phyloP scores from a whole-genome alignment of 2,113 vertebrate species.

The Protobothrops flavoviridis region DNA sequence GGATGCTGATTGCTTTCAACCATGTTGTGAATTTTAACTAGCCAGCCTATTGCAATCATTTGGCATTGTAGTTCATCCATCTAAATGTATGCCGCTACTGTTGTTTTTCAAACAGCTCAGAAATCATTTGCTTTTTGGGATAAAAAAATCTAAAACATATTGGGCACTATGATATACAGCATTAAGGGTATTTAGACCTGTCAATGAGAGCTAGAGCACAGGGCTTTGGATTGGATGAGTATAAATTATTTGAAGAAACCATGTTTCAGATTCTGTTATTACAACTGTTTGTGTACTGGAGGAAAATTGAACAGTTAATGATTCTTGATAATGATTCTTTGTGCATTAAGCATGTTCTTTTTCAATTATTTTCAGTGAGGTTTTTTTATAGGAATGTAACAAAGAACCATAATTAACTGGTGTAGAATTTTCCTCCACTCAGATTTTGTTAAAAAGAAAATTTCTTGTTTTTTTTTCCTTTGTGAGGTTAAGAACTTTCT shows the following conservation, averaged over 20 bases:
- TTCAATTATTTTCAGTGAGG: background rate
- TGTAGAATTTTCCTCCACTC: background rate
- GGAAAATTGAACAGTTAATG: background rate
- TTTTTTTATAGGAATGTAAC: background rate
- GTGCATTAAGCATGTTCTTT: background rate
- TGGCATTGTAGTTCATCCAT: background rate
- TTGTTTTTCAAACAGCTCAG: background rate
- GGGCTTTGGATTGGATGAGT: background rate
- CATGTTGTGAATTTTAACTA: conserved; percentile 18
- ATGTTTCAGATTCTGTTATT: background rate
- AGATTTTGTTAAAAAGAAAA: background rate
- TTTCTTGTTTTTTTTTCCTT: background rate
- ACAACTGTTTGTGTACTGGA: background rate
- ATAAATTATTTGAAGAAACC: background rate
- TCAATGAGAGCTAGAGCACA: background rate
- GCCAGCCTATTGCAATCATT: background rate
- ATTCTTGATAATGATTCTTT: background rate
- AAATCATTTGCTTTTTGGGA: background rate
- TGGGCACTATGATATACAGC: background rate
- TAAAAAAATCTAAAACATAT: background rate
- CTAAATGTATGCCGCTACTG: background rate
- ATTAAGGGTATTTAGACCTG: background rate
- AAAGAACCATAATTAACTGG: background rate
- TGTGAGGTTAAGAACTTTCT: background rate
- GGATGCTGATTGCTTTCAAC: conserved; percentile 5